Evolutionary conservation across 92 coral and sea anemone species (phyloP).

Genomic region (Parazoanthus swiftii): DNA sequence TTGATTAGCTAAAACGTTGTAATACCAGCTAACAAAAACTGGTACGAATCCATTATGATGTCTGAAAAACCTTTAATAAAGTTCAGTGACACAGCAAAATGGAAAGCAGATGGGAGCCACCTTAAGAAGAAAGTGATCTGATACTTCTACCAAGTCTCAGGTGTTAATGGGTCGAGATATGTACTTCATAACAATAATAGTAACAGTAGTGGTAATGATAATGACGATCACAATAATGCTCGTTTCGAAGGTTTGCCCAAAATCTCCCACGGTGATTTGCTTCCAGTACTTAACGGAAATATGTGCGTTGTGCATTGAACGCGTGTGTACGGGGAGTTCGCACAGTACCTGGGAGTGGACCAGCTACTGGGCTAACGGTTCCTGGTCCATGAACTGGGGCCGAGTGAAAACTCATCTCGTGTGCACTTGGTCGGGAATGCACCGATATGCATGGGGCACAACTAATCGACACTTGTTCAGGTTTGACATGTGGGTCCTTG

Average conservation of each 20-base stretch:
- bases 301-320: too few species aligned
- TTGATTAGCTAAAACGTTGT: too few species aligned
- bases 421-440: slow-evolving; percentile 71
- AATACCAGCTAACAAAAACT: too few species aligned
- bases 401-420: slow-evolving; percentile 69
- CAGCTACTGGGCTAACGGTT: slow-evolving; percentile 73
- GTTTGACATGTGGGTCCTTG: slow-evolving; percentile 93
- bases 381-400: slow-evolving; percentile 58
- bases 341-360: slow-evolving; percentile 50
- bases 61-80: too few species aligned
- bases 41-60: too few species aligned
- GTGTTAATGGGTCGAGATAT: too few species aligned
- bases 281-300: too few species aligned
- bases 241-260: too few species aligned
- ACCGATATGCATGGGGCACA: slow-evolving; percentile 60
- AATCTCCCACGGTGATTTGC: too few species aligned
- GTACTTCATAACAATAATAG: not conserved
- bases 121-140: not conserved
- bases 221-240: not conserved
- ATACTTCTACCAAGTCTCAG: too few species aligned
- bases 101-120: not conserved
- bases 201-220: not conserved
- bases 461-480: slow-evolving; percentile 85
- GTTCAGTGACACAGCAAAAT: too few species aligned
- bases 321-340: not conserved